Conservation (phyloP, 2,113 vertebrate species). For the Serilophus lunatus region DNA sequence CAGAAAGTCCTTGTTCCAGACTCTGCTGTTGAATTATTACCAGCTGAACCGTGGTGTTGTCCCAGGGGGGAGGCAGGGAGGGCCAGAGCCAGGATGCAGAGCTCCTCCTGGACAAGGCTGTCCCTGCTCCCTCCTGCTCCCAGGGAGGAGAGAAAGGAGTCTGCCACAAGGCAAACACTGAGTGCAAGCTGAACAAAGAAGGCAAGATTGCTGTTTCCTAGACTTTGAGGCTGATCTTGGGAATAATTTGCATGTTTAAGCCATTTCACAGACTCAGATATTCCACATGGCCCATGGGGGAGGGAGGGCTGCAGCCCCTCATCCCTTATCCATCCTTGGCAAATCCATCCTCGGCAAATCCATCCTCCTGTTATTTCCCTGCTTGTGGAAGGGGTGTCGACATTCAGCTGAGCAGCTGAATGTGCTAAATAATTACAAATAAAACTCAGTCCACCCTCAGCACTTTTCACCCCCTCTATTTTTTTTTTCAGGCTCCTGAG, state of each 20-base stretch:
- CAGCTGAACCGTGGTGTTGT: background rate
- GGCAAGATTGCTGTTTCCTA: background rate
- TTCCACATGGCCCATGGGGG: background rate
- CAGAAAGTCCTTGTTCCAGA: background rate
- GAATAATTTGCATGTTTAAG: background rate
- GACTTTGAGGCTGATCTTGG: background rate
- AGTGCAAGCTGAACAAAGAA: background rate
- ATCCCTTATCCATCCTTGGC: background rate
- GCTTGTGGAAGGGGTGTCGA: background rate
- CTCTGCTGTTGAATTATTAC: background rate
- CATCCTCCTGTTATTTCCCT: background rate
- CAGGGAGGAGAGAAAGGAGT: background rate
- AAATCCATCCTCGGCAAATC: background rate
- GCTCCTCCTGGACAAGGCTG: background rate
- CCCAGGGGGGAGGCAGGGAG: background rate
- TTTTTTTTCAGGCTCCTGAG: background rate
- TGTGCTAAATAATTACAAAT: background rate
- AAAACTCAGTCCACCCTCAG: background rate
- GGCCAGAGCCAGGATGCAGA: background rate
- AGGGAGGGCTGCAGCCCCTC: background rate
- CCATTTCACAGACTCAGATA: background rate
- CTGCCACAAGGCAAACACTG: background rate
- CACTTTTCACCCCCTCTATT: background rate
- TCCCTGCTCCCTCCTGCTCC: background rate
- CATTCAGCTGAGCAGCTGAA: background rate